Evolutionary conservation across 2,113 vertebrate genomes (phyloP).

Genomic region (Elgaria multicarinata): DNA sequence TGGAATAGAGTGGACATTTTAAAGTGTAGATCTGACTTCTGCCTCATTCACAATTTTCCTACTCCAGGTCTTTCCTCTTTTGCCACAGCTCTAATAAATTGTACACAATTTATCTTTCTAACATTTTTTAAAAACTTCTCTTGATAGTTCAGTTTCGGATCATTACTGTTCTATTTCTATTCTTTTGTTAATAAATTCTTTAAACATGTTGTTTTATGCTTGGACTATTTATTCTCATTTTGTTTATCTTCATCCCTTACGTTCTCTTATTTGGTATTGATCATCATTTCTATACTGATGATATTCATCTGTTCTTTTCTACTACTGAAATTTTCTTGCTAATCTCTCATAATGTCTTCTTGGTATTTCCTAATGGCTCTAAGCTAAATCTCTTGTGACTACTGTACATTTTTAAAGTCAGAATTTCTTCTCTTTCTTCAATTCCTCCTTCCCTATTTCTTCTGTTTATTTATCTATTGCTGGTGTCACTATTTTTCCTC

Average conservation of each 20-base stretch:
- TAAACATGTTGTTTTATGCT: neutral
- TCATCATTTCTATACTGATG: neutral
- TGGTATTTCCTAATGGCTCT: no score
- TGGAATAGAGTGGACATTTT: constrained; percentile 66
- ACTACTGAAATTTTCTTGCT: neutral
- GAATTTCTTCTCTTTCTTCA: no score
- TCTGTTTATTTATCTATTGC: no score
- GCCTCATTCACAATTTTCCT: constrained; percentile 13
- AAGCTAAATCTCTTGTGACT: no score
- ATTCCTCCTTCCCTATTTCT: no score
- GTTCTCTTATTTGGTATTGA: neutral
- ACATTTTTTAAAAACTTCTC: neutral
- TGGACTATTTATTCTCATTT: no score
- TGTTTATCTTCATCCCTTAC: neutral
- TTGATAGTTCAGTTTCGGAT: neutral
- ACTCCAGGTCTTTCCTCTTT: neutral
- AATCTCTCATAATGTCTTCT: no score
- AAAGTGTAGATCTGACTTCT: constrained; percentile 59
- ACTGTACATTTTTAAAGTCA: no score
- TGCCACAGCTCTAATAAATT: neutral
- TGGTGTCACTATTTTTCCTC: no score
- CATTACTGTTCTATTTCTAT: neutral
- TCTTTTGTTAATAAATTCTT: neutral
- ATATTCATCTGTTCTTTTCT: neutral
- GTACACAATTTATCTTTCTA: neutral